A percentile compares a stretch with the other conserved stretches of the same genome.
Evolutionary conservation across 2,888 invertebrate species (phyloP).

Genomic region (Trichogramma dendrolimi): DNA sequence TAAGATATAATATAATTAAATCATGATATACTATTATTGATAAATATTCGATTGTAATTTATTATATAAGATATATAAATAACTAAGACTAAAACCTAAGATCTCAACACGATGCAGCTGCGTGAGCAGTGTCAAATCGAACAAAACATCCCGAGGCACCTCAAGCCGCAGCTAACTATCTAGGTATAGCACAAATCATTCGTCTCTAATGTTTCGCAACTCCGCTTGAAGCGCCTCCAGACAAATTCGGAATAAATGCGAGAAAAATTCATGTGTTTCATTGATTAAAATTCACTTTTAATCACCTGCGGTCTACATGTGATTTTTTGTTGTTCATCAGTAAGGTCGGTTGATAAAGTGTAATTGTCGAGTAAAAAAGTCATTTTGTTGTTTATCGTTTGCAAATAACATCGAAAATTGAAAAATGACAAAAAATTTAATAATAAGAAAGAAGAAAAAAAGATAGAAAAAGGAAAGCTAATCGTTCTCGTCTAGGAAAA

Average conservation of each 20-base stretch:
- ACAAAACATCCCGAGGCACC: slow-evolving; percentile 19
- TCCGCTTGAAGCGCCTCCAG: slow-evolving; percentile 20
- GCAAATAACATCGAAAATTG: background rate
- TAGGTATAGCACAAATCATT: background rate
- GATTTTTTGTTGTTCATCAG: too few species aligned
- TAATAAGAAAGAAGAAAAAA: too few species aligned
- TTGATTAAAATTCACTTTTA: background rate
- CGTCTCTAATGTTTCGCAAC: background rate
- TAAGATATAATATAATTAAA: slow-evolving; percentile 16
- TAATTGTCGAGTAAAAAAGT: too few species aligned
- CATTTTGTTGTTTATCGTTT: too few species aligned
- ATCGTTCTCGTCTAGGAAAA: too few species aligned
- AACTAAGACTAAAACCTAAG: slow-evolving; percentile 35
- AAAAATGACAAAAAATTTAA: background rate
- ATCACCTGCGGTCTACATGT: too few species aligned
- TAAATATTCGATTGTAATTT: background rate
- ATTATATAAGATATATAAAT: slow-evolving; percentile 23
- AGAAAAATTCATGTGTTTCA: slow-evolving; percentile 25
- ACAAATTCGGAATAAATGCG: slow-evolving; percentile 24
- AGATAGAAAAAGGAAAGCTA: too few species aligned
- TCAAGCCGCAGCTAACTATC: background rate
- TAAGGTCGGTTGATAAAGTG: too few species aligned
- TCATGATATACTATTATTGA: background rate
- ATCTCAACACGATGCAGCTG: slow-evolving; percentile 36
- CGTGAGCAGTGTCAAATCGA: slow-evolving; percentile 32